Base-by-base conservation (phyloP, 1,140 invertebrate species). In the Gonioctena quinquepunctata region DNA sequence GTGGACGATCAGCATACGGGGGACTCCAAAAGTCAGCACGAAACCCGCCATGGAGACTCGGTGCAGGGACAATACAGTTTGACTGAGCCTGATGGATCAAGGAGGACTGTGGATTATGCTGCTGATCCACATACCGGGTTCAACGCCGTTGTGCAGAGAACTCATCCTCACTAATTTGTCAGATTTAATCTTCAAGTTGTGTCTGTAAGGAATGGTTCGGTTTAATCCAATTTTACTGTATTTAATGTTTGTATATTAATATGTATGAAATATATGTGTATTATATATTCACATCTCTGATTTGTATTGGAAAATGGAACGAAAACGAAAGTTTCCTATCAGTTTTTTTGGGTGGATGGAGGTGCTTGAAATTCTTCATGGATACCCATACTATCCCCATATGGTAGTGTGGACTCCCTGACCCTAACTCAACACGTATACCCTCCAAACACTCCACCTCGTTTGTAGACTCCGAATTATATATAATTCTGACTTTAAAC, bases 1-100 rank as follows among this genome's bases (percentile, higher is more conserved):
- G 89, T 93, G 1, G 86, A 88, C 8, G 91, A 93, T 79, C 88
- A 88, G 0, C 83, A 87, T 70, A 93, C 89, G 22, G 91, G 92
- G 52, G 90, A 91, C 81, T 89, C 89, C 71, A 91, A 91, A 79
- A 87, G 87, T 78, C 79, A 80, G 61, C 72, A 85, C 56, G 87
- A 87, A 74, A 84, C 78, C 28, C 79, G 85, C 23, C 76, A 84
- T 54, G 86, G 86, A 3, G 84, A 87, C 64, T 76, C 84, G 0
- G 85, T 87, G 18, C 81, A 83, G 60, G 87, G 87, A 21, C 82
- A 83, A 8, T 71, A 71, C 54, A 74, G 69, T 67, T 49, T 74
- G 21, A 57, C 61, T 16, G 85, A 86, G 57, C 83, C 85, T 42
- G 85, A 86, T 67, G 85, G 85, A 65, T 81, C 82, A 52, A 83